Conservation (phyloP, 2,888 invertebrate species). For the Acleris sparsana region DNA sequence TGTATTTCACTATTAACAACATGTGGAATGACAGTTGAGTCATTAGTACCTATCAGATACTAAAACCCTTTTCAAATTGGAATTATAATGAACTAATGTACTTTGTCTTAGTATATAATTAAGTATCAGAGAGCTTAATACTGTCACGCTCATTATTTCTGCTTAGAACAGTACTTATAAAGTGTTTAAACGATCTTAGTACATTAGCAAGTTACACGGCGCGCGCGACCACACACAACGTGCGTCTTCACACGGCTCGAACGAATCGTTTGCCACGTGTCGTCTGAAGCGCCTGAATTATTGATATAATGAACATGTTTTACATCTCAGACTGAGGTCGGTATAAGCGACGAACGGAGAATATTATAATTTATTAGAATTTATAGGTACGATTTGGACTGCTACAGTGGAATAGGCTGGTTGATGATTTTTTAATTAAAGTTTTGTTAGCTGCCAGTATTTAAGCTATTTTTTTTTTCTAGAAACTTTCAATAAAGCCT, state of each 20-base stretch:
- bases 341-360: conserved; percentile 3
- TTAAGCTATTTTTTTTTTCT: background rate
- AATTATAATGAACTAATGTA: too few relatives aligned
- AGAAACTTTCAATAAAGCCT: too few relatives aligned
- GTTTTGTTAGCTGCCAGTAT: background rate
- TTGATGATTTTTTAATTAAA: background rate
- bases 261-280: conserved; percentile 38
- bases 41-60: too few relatives aligned
- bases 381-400: background rate
- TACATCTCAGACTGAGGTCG: conserved; percentile 21
- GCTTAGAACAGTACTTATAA: too few relatives aligned
- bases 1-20: too few relatives aligned
- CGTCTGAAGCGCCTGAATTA: conserved; percentile 41
- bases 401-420: conserved; percentile 1
- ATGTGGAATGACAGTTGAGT: too few relatives aligned
- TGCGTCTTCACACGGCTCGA: conserved; percentile 43
- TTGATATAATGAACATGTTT: conserved; percentile 45
- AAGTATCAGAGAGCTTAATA: too few relatives aligned
- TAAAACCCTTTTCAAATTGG: too few relatives aligned
- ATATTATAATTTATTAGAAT: conserved; percentile 5
- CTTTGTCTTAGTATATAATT: too few relatives aligned
- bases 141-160: too few relatives aligned
- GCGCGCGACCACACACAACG: conserved; percentile 27
- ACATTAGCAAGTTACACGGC: background rate
- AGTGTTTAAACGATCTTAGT: background rate